These are phyloP conservation scores for Corythaeola cristata DNA, from an alignment of 2,113 vertebrate genomes.

Conservation along the genomic window DNA sequence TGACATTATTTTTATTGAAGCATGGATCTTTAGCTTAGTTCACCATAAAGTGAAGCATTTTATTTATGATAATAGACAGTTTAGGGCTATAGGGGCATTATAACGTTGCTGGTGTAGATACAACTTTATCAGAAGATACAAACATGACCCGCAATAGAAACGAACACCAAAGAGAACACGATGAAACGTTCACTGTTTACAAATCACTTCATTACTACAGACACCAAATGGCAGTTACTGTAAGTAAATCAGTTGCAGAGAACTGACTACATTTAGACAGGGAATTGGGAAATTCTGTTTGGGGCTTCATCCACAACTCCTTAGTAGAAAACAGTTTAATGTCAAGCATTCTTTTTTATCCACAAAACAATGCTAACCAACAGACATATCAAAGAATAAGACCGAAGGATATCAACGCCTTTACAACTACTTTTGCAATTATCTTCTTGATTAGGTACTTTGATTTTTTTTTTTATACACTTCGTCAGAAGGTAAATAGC, in stretches of 20 bases:
- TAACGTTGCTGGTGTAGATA: slow-evolving; percentile 78
- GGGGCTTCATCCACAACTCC: slow-evolving; percentile 69
- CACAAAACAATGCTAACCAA: slow-evolving; percentile 79
- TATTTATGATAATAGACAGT: slow-evolving; percentile 65
- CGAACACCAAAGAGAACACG: slow-evolving; percentile 78
- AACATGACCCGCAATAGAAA: slow-evolving; percentile 77
- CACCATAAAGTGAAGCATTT: slow-evolving; percentile 72
- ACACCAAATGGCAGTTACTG: slow-evolving; percentile 83
- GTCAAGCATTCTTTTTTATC: slow-evolving; percentile 76
- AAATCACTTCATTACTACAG: slow-evolving; percentile 82
- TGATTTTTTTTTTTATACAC: slow-evolving; percentile 36
- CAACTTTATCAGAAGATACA: slow-evolving; percentile 76
- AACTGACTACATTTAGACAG: slow-evolving; percentile 71
- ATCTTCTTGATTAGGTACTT: slow-evolving; percentile 68
- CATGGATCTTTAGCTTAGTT: slow-evolving; percentile 72
- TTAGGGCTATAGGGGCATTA: slow-evolving; percentile 73
- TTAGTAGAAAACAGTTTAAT: slow-evolving; percentile 76
- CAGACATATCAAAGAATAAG: slow-evolving; percentile 74
- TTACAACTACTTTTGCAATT: slow-evolving; percentile 71
- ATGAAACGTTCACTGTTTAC: slow-evolving; percentile 79
- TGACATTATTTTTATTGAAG: slow-evolving; percentile 81
- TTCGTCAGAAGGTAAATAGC: slow-evolving; percentile 69
- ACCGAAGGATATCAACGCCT: slow-evolving; percentile 69
- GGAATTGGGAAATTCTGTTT: slow-evolving; percentile 62
- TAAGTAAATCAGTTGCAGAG: slow-evolving; percentile 76